Evolutionary conservation across 2,888 invertebrate genomes (phyloP).

Genomic region (Aplocera efformata): DNA sequence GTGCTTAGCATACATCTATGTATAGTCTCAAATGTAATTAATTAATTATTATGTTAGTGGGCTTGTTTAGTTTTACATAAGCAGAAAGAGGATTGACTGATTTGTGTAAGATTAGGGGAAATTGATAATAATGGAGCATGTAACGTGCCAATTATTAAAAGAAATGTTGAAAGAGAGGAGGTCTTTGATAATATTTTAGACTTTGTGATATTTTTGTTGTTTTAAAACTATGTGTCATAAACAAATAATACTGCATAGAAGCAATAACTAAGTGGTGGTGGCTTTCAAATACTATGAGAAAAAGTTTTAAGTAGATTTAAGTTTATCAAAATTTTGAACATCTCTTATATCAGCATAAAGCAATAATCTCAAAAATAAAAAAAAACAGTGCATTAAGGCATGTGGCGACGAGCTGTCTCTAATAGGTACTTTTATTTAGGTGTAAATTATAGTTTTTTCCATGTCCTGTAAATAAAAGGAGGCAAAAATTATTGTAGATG

Average conservation of each 20-base stretch:
- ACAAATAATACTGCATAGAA: conserved; percentile 38
- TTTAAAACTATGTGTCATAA: conserved; percentile 32
- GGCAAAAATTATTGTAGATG: conserved; percentile 19
- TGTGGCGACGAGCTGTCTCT: conserved; percentile 38
- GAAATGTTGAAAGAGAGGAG: conserved; percentile 33
- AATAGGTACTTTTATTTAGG: conserved; percentile 9
- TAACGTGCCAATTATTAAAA: conserved; percentile 61
- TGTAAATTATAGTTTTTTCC: conserved; percentile 16
- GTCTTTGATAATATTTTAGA: conserved; percentile 42
- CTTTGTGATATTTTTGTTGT: conserved; percentile 50
- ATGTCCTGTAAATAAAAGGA: conserved; percentile 14
- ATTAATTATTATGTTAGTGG: conserved; percentile 45
- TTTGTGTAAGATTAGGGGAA: conserved; percentile 57
- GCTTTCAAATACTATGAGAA: conserved; percentile 9
- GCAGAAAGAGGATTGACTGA: conserved; percentile 64
- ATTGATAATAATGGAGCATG: conserved; percentile 50
- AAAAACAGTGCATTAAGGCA: conserved; percentile 42
- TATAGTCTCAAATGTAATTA: conserved; percentile 72
- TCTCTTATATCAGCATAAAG: background rate
- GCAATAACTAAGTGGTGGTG: conserved; percentile 45
- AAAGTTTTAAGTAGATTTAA: background rate
- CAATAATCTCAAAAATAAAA: conserved; percentile 25
- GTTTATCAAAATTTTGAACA: no score
- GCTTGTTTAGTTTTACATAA: conserved; percentile 50
- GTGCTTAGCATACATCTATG: conserved; percentile 49